Evolutionary conservation across 2,888 invertebrate species (phyloP).

Genomic region (Lycia hirtaria): DNA sequence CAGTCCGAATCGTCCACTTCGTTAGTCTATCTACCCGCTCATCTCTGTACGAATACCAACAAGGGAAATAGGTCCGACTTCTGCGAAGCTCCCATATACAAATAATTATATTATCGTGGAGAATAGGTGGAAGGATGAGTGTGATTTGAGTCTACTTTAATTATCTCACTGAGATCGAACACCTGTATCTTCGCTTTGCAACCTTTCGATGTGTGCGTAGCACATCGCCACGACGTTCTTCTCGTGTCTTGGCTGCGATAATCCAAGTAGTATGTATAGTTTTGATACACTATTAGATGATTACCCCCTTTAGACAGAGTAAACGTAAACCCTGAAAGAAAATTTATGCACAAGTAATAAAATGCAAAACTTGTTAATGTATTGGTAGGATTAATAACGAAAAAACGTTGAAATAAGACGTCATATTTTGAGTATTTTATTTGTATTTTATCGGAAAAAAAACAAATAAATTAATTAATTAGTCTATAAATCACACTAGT

Average conservation of each 20-base stretch:
- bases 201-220: neutral
- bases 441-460: neutral
- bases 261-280: neutral
- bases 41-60: too few species aligned
- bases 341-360: too few species aligned
- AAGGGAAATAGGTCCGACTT: too few species aligned
- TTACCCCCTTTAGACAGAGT: neutral
- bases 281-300: neutral
- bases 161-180: neutral
- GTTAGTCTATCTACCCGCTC: too few species aligned
- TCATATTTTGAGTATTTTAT: neutral
- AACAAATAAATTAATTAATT: too few species aligned
- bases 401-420: neutral
- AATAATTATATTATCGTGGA: neutral
- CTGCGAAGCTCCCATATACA: too few species aligned
- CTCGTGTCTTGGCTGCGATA: neutral
- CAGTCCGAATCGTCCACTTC: too few species aligned
- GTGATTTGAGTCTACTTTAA: neutral
- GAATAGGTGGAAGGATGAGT: neutral
- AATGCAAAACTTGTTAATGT: too few species aligned
- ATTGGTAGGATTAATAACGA: neutral
- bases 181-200: slow-evolving; percentile 1
- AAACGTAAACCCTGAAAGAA: slow-evolving; percentile 1
- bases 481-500: too few species aligned
- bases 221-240: slow-evolving; percentile 2